Evolutionary conservation across 2,888 invertebrate species (phyloP).

Genomic region (Epistrophe eligans): DNA sequence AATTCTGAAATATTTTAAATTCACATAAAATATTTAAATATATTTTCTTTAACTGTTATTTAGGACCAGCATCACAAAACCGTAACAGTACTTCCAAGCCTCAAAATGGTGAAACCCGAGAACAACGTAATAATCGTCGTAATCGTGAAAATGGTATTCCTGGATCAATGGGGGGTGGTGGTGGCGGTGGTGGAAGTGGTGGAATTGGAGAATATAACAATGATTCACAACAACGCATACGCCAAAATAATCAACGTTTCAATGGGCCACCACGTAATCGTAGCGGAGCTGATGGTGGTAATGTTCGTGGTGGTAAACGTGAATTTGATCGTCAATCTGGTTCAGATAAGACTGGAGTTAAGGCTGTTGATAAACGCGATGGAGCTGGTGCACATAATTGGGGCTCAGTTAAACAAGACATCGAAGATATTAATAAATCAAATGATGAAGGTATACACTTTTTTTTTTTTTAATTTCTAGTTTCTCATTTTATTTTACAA

Average conservation of each 20-base stretch:
- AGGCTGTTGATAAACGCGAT: slow-evolving; percentile 96
- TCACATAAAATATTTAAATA: neutral
- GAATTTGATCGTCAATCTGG: slow-evolving; percentile 98
- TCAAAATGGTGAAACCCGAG: slow-evolving; percentile 86
- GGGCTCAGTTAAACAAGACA: slow-evolving; percentile 96
- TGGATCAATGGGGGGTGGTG: slow-evolving; percentile 77
- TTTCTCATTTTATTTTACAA: neutral
- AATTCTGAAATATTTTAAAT: too few relatives aligned
- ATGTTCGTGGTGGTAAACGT: slow-evolving; percentile 89
- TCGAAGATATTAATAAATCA: slow-evolving; percentile 86
- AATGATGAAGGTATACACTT: slow-evolving; percentile 77
- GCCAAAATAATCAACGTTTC: slow-evolving; percentile 84
- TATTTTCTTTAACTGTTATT: neutral
- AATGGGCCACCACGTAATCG: slow-evolving; percentile 81
- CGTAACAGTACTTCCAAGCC: slow-evolving; percentile 75
- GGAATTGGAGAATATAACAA: slow-evolving; percentile 82
- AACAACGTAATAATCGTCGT: slow-evolving; percentile 86
- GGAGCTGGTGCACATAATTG: slow-evolving; percentile 98
- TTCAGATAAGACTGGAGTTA: slow-evolving; percentile 97
- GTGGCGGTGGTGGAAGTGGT: slow-evolving; percentile 74
- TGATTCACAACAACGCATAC: slow-evolving; percentile 81
- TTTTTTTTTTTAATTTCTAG: neutral
- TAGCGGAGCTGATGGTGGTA: slow-evolving; percentile 81
- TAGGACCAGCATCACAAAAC: slow-evolving; percentile 41
- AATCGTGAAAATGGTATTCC: slow-evolving; percentile 83